Conservation (phyloP, 2,888 invertebrate species). For the Drosophila bunnanda region DNA sequence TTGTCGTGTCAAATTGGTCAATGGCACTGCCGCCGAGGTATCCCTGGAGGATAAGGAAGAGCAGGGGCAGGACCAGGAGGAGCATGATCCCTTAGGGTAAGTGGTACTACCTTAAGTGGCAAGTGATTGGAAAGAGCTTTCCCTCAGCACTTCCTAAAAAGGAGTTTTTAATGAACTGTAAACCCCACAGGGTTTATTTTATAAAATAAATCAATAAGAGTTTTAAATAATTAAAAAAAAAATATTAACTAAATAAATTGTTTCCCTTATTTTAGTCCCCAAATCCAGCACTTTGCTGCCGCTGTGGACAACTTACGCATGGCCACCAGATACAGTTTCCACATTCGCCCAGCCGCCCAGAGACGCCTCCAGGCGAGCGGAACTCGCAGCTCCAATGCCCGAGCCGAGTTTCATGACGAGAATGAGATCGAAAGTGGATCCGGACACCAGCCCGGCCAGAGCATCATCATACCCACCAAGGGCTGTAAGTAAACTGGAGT, state of each 20-base stretch:
- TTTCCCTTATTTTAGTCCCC: conserved; percentile 55
- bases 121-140: background rate
- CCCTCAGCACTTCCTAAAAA: background rate
- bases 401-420: conserved; percentile 84
- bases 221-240: background rate
- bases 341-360: conserved; percentile 87
- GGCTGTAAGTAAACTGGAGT: conserved; percentile 88
- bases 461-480: conserved; percentile 91
- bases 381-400: conserved; percentile 82
- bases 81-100: conserved; percentile 37
- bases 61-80: conserved; percentile 26
- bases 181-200: background rate
- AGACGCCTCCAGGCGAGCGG: conserved; percentile 83
- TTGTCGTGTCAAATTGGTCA: conserved; percentile 87
- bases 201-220: background rate
- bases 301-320: conserved; percentile 90
- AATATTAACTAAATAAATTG: background rate
- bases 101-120: conserved; percentile 11
- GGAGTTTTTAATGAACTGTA: background rate
- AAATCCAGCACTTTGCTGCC: conserved; percentile 86
- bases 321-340: conserved; percentile 93
- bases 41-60: conserved; percentile 19
- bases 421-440: conserved; percentile 81
- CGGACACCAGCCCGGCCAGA: conserved; percentile 86
- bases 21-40: conserved; percentile 63